Percentiles rank a stretch among this genome's conserved stretches.
Conservation (phyloP, 1,140 invertebrate genomes). For the Philaenus spumarius region DNA sequence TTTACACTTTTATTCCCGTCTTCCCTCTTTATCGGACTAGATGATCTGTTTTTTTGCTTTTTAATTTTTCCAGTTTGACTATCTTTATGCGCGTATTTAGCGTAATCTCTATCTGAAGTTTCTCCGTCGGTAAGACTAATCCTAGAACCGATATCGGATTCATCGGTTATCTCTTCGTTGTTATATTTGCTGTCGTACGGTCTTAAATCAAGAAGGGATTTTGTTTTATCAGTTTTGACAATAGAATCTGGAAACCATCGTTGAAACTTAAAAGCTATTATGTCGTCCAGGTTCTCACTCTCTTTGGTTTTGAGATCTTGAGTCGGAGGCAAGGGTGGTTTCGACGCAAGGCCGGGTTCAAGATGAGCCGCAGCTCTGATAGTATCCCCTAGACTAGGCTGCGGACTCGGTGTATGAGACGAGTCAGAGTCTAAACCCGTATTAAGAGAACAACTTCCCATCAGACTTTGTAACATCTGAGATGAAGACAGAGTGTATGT, state of each 20-base stretch:
- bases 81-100: too few species aligned
- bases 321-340: slow-evolving; percentile 28
- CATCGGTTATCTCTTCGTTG: background rate
- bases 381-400: slow-evolving; percentile 14
- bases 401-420: slow-evolving; percentile 22
- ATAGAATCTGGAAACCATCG: slow-evolving; percentile 33
- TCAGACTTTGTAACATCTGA: slow-evolving; percentile 15
- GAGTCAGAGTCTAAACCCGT: slow-evolving; percentile 22
- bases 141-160: background rate
- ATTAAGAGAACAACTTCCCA: slow-evolving; percentile 23
- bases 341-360: slow-evolving; percentile 26
- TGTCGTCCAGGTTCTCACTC: slow-evolving; percentile 24
- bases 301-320: background rate
- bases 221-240: background rate
- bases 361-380: slow-evolving; percentile 9
- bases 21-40: too few species aligned
- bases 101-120: background rate
- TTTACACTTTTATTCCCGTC: too few species aligned
- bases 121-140: background rate
- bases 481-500: slow-evolving; percentile 19
- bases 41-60: too few species aligned
- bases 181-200: background rate
- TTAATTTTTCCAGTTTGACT: too few species aligned
- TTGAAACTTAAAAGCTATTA: slow-evolving; percentile 33
- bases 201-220: background rate